These are phyloP conservation scores for Indicator indicator DNA, from an alignment of 2,113 vertebrate genomes.

Conservation along the genomic window DNA sequence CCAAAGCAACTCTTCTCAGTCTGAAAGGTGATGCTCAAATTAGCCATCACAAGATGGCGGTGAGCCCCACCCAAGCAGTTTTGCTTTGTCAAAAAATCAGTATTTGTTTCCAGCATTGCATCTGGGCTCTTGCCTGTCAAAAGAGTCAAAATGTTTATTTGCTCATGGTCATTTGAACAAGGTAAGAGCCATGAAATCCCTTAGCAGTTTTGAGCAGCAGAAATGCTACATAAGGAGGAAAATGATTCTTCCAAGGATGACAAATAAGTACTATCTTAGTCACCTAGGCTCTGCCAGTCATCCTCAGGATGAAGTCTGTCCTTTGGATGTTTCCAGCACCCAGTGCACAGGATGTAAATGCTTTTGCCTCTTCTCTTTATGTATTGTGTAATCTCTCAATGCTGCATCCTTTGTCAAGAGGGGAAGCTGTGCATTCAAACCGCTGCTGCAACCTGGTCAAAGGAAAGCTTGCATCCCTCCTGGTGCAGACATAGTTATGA, in stretches of 20 bases:
- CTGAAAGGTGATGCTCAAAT: neutral
- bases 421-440: neutral
- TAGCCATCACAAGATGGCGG: rapidly evolving
- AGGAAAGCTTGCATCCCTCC: neutral
- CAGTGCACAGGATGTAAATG: neutral
- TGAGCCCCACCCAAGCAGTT: neutral
- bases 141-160: neutral
- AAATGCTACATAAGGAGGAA: neutral
- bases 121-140: neutral
- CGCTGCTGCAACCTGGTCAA: neutral
- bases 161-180: neutral
- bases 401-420: neutral
- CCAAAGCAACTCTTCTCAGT: neutral
- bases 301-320: neutral
- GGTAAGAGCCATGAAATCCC: neutral
- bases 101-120: neutral
- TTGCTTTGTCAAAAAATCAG: neutral
- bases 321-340: neutral
- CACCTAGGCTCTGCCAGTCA: neutral
- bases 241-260: neutral
- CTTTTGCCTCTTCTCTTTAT: neutral
- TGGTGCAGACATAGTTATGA: neutral
- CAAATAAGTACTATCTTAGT: neutral
- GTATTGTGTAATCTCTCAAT: neutral
- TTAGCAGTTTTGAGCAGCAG: neutral